These are phyloP conservation scores for Thumatha senex DNA, from an alignment of 2,888 invertebrate genomes.

Conservation along the genomic window DNA sequence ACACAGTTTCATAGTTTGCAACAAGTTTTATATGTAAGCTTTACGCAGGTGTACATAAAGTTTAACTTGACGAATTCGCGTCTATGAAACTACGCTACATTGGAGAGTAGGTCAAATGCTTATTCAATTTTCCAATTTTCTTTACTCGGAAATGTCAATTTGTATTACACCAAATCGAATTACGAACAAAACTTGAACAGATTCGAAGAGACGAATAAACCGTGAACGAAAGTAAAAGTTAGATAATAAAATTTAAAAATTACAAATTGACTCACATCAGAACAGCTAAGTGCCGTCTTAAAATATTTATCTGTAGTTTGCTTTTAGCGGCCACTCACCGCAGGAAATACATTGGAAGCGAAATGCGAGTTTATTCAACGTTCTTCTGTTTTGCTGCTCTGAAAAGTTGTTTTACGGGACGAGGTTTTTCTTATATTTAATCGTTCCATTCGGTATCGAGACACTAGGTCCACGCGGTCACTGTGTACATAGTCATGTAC, in stretches of 20 bases:
- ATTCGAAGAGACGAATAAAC: conserved; percentile 21
- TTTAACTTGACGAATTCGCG: too few relatives aligned
- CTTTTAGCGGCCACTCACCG: conserved; percentile 50
- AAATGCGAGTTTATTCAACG: conserved; percentile 21
- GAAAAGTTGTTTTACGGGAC: not conserved
- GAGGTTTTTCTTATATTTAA: too few relatives aligned
- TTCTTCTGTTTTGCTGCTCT: not conserved
- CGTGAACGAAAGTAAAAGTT: conserved; percentile 22
- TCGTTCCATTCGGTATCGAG: too few relatives aligned
- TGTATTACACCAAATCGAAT: conserved; percentile 14
- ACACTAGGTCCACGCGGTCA: too few relatives aligned
- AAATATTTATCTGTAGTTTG: conserved; percentile 53
- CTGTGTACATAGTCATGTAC: too few relatives aligned
- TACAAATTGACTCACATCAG: conserved; percentile 41
- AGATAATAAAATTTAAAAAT: conserved; percentile 28
- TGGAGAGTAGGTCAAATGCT: not conserved
- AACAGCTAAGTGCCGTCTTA: conserved; percentile 44
- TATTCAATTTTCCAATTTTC: not conserved
- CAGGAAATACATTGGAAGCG: conserved; percentile 40
- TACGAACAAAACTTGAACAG: conserved; percentile 10
- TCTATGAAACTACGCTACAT: too few relatives aligned
- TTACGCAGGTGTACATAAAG: too few relatives aligned
- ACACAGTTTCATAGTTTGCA: too few relatives aligned
- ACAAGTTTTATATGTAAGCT: too few relatives aligned
- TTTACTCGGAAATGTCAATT: not conserved